These are phyloP conservation scores for Polydesmus complanatus DNA, from an alignment of 2,888 invertebrate genomes.

Conservation along the genomic window DNA sequence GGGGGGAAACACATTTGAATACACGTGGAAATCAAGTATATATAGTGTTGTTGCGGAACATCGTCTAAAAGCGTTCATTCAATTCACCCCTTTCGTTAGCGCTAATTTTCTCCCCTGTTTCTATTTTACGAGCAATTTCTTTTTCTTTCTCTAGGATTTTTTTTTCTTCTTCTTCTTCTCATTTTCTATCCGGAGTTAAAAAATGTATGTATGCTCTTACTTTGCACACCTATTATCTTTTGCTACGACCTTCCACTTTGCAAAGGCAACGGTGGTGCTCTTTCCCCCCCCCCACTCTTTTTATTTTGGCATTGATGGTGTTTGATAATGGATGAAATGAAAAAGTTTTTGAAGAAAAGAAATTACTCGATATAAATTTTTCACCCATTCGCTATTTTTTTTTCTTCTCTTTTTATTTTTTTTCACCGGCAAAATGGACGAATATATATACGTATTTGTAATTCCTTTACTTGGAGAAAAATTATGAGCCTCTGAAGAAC, in stretches of 20 bases:
- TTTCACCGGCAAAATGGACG: background rate
- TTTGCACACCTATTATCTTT: background rate
- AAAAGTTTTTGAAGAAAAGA: background rate
- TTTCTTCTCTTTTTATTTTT: background rate
- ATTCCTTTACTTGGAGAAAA: background rate
- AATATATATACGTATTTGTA: background rate
- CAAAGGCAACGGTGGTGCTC: background rate
- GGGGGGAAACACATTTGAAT: no score
- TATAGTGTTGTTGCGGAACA: no score
- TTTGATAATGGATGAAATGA: background rate
- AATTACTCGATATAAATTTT: background rate
- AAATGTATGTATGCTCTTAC: background rate
- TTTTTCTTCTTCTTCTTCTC: no score
- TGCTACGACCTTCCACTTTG: background rate
- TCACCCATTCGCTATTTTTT: background rate
- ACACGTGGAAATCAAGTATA: no score
- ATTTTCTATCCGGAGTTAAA: background rate
- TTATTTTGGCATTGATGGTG: background rate
- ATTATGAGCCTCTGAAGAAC: slow-evolving; percentile 6
- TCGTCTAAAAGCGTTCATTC: no score
- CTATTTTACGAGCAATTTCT: background rate
- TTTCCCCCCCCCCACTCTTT: no score
- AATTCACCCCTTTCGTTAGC: no score
- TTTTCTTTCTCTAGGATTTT: no score
- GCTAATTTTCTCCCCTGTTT: background rate